phyloP scores from a whole-genome alignment of 2,888 invertebrate species.

The Torymus texanus region DNA sequence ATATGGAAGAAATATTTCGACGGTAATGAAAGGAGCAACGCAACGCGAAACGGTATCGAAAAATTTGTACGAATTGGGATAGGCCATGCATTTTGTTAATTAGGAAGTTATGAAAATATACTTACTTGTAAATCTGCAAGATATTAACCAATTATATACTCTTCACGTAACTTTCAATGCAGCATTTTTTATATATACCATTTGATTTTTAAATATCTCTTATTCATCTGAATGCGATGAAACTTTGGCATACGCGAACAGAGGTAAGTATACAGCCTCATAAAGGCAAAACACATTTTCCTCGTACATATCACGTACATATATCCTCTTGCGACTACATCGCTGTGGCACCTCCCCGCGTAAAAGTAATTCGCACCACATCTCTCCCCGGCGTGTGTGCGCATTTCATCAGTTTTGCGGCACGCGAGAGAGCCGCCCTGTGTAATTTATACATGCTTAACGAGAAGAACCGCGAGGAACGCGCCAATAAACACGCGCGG shows the following conservation, averaged over 20 bases:
- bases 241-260: too few relatives aligned
- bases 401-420: slow-evolving; percentile 24
- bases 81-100: too few relatives aligned
- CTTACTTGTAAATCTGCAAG: too few relatives aligned
- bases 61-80: too few relatives aligned
- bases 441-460: slow-evolving; percentile 50
- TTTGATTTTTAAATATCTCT: too few relatives aligned
- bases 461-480: slow-evolving; percentile 14
- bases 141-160: too few relatives aligned
- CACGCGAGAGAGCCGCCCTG: slow-evolving; percentile 2
- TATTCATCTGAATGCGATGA: too few relatives aligned
- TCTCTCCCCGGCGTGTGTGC: not conserved
- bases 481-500: slow-evolving; percentile 37
- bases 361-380: slow-evolving; percentile 30
- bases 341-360: not conserved
- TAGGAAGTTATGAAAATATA: too few relatives aligned
- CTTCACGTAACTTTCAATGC: too few relatives aligned
- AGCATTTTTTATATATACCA: too few relatives aligned
- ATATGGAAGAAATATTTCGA: slow-evolving; percentile 10
- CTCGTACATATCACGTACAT: too few relatives aligned
- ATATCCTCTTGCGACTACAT: too few relatives aligned
- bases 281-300: not conserved
- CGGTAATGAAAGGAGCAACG: not conserved
- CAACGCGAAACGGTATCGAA: not conserved
- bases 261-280: not conserved